Percentiles rank a stretch among this genome's conserved stretches.
phyloP scores from a whole-genome alignment of 2,888 invertebrate species.

The Suillia variegata region DNA sequence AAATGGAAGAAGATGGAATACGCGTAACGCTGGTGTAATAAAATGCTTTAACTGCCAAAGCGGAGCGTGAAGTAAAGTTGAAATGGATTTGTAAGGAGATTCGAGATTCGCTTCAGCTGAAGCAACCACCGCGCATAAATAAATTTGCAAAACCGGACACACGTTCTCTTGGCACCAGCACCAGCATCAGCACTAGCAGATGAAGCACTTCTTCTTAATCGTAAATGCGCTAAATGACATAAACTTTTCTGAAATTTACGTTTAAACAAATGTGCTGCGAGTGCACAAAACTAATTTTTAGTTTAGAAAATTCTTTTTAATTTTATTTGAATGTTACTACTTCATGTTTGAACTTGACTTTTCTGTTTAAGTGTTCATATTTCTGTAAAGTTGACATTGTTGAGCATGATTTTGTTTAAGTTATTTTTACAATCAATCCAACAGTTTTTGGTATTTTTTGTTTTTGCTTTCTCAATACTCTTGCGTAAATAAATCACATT shows the following conservation, averaged over 20 bases:
- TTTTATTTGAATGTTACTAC: too few species aligned
- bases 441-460: not conserved
- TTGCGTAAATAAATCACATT: constrained; percentile 6
- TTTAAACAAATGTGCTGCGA: not conserved
- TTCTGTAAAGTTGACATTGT: too few species aligned
- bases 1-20: too few species aligned
- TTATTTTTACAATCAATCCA: not conserved
- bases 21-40: too few species aligned
- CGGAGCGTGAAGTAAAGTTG: too few species aligned
- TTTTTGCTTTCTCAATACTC: too few species aligned
- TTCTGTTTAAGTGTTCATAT: too few species aligned
- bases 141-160: not conserved
- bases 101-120: not conserved
- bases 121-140: not conserved
- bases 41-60: too few species aligned
- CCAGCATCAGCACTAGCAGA: too few species aligned
- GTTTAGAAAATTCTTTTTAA: not conserved
- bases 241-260: not conserved
- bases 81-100: too few species aligned
- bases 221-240: not conserved
- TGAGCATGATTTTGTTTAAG: not conserved
- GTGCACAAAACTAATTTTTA: not conserved
- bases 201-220: not conserved
- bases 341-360: too few species aligned
- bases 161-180: not conserved